Conservation (phyloP, 2,888 invertebrate genomes). For the Balanococcus diminutus region DNA sequence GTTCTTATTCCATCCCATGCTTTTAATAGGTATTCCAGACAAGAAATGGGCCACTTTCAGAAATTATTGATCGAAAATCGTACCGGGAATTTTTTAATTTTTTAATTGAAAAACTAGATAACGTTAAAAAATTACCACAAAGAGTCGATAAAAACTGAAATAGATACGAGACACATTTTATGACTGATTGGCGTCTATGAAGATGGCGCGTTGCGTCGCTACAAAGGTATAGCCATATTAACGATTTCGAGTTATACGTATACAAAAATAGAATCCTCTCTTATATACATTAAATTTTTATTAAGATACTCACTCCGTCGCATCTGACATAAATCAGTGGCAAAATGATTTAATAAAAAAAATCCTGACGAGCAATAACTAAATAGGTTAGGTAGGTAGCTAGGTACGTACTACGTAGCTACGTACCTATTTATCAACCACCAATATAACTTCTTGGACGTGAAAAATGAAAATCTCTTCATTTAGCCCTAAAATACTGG, state of each 20-base stretch:
- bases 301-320: background rate
- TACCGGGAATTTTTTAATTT: background rate
- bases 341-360: background rate
- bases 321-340: too few species aligned
- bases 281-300: background rate
- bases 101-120: background rate
- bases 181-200: conserved; percentile 12
- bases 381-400: too few species aligned
- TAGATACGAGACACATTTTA: conserved; percentile 14
- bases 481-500: background rate
- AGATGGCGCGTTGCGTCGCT: background rate
- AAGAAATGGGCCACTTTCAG: background rate
- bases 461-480: background rate
- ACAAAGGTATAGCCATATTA: too few species aligned
- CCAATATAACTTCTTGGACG: background rate
- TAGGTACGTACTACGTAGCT: background rate
- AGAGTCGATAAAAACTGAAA: background rate
- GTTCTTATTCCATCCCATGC: too few species aligned
- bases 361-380: too few species aligned
- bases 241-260: background rate
- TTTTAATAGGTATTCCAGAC: background rate
- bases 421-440: background rate
- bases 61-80: background rate
- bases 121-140: background rate
- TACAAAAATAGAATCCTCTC: background rate